Conservation (phyloP, 2,113 vertebrate genomes). For the Ceyx melanurus region DNA sequence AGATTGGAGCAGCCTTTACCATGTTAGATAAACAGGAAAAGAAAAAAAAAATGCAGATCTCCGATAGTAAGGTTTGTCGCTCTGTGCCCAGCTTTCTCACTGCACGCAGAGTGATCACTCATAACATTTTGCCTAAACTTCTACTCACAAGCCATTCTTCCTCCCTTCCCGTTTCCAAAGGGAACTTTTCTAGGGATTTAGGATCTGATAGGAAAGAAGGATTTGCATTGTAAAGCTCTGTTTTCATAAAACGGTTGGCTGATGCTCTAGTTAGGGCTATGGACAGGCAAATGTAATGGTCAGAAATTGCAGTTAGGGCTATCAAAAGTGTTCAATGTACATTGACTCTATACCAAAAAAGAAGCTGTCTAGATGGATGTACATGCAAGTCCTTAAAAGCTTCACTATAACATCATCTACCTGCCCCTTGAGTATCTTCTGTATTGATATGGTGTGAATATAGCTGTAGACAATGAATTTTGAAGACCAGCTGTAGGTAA, state of each 20-base stretch:
- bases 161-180: not conserved
- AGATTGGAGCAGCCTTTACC: too few species aligned
- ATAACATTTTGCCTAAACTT: not conserved
- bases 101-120: not conserved
- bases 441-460: not conserved
- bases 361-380: not conserved
- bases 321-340: not conserved
- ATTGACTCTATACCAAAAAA: not conserved
- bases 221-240: not conserved
- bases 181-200: not conserved
- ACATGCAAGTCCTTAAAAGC: not conserved
- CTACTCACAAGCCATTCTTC: not conserved
- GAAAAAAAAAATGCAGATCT: too few species aligned
- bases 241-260: not conserved
- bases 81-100: too few species aligned
- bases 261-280: not conserved
- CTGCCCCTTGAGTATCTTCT: not conserved
- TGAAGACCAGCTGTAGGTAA: not conserved
- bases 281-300: not conserved
- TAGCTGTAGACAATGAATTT: not conserved
- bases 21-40: too few species aligned
- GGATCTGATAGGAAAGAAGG: not conserved
- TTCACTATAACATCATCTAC: not conserved
- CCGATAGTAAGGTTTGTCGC: too few species aligned
- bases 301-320: not conserved